A percentile compares a stretch with the other conserved stretches of the same genome.
Conservation (phyloP, 2,797 vertebrate species). For the Argentina silus region DNA sequence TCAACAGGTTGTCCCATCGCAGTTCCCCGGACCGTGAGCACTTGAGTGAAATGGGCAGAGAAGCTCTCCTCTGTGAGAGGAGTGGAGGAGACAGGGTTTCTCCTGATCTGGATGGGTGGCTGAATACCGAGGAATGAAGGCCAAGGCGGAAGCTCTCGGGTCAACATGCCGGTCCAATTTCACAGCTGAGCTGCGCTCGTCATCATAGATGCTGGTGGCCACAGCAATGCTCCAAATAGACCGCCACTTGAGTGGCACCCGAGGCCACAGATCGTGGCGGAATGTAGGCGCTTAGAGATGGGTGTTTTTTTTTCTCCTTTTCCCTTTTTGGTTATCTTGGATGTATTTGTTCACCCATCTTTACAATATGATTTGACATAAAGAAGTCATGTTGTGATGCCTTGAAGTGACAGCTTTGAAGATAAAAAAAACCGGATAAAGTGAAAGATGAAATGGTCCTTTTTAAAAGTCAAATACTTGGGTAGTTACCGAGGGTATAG, state of each 20-base stretch:
- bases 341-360: constrained; percentile 66
- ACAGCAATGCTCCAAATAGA: constrained; percentile 51
- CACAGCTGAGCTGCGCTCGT: constrained; percentile 71
- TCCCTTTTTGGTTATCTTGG: constrained; percentile 35
- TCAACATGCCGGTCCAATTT: constrained; percentile 74
- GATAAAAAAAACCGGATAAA: constrained; percentile 29
- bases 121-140: constrained; percentile 59
- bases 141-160: constrained; percentile 53
- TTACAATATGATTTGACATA: constrained; percentile 62
- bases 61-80: constrained; percentile 61
- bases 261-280: constrained; percentile 58
- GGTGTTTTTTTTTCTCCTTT: constrained; percentile 36
- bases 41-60: constrained; percentile 71
- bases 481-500: too few relatives aligned
- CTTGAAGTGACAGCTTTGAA: constrained; percentile 32
- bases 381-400: constrained; percentile 47
- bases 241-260: constrained; percentile 64
- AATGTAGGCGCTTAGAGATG: constrained; percentile 39
- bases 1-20: constrained; percentile 75
- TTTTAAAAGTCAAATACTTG: too few relatives aligned
- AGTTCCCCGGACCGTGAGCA: constrained; percentile 56
- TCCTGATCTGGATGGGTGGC: constrained; percentile 66
- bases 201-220: constrained; percentile 54
- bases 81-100: constrained; percentile 54
- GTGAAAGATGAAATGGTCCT: too few relatives aligned